Evolutionary conservation across 2,113 vertebrate genomes (phyloP).

Genomic region (Progne subis): DNA sequence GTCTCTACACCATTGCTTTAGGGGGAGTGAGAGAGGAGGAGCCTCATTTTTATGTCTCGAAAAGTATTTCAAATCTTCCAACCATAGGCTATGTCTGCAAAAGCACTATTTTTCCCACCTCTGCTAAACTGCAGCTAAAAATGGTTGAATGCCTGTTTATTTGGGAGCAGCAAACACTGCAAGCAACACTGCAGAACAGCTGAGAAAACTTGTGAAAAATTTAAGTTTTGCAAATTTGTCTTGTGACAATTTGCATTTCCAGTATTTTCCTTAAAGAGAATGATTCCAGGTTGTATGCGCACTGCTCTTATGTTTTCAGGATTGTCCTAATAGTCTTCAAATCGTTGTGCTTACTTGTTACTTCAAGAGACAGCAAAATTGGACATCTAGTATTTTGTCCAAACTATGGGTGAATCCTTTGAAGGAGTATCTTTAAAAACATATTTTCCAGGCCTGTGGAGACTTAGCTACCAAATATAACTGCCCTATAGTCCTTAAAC

Average conservation of each 20-base stretch:
- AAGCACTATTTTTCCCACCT: background rate
- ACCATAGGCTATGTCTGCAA: background rate
- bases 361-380: background rate
- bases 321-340: background rate
- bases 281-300: fast-evolving
- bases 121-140: background rate
- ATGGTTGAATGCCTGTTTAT: background rate
- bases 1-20: background rate
- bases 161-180: background rate
- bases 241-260: background rate
- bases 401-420: background rate
- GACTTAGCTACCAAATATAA: background rate
- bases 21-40: background rate
- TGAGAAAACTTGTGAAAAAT: background rate
- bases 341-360: background rate
- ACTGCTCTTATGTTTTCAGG: background rate
- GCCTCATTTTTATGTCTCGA: background rate
- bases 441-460: background rate
- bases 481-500: background rate
- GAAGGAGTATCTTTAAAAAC: background rate
- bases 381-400: background rate
- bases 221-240: background rate
- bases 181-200: background rate
- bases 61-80: background rate
- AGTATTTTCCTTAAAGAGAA: background rate